Evolutionary conservation across 2,797 vertebrate species (phyloP), one percentile per base, ranked within the genome.

Genomic region (Myoxocephalus aenaeus): DNA sequence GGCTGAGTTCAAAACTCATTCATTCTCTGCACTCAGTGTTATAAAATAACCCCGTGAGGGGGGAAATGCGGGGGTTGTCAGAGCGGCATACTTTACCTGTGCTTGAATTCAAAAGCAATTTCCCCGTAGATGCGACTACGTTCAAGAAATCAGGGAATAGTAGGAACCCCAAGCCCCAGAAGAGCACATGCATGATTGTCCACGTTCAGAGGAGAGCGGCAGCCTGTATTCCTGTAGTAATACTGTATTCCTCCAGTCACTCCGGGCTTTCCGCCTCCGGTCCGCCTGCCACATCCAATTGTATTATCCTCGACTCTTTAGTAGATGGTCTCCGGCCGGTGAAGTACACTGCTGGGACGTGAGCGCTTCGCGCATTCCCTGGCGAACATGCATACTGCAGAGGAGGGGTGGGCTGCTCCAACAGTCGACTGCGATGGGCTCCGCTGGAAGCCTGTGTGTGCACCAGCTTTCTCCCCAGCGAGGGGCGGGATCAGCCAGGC

Each of bases 131-230:
- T 80, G 94, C 92, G 84, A 93, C 91, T 88, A 92, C 94, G 90
- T 92, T 94, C 83, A 95, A 92, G 81, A 96, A 90, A 84, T 95
- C 95, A 87, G 92, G 94, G 93, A 97, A 94, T 72, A 96, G 91
- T 70, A 96, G 94, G 90, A 96, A 94, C 87, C 93, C 93, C 93
- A 96, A 92, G 91, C 95, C 96, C 96, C 96, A 96, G 84, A 96
- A 93, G 94, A 96, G 96, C 93, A 96, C 95, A 96, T 95, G 95
- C 97, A 98, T 98, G 97, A 93, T 97, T 96, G 93, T 96, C 93
- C 90, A 91, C 90, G 87, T 92, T 93, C 90, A 86, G 89, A 85
- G 72, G 86, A 92, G 89, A 89, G 91, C 90, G 91, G 80, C 91
- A 89, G 90, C 81, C 88, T 86, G 89, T 73, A 80, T 73, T 91